Evolutionary conservation across 2,113 vertebrate species (phyloP).

Genomic region (Sebastes schlegelii): DNA sequence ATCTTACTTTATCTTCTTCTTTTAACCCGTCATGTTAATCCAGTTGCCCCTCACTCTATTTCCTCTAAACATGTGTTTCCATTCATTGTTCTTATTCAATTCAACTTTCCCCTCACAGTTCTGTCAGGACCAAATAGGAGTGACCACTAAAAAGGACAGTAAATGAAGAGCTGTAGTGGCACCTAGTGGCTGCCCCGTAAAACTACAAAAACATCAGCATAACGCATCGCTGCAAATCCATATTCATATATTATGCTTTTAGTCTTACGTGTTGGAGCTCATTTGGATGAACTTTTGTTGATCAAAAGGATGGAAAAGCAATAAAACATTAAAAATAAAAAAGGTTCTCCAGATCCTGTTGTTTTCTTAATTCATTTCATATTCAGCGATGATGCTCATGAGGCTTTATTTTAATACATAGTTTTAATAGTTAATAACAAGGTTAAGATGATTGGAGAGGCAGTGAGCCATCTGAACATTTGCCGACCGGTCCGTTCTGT

Average conservation of each 20-base stretch:
- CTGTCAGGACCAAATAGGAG: background rate
- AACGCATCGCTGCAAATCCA: background rate
- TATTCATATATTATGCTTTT: background rate
- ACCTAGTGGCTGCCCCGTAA: background rate
- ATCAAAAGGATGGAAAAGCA: conserved; percentile 21
- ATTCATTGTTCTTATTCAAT: background rate
- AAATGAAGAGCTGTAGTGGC: background rate
- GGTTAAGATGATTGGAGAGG: background rate
- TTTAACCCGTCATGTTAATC: background rate
- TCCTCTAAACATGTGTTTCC: background rate
- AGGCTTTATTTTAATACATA: background rate
- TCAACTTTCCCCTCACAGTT: background rate
- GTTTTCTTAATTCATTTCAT: background rate
- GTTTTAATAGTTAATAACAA: background rate
- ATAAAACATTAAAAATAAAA: background rate
- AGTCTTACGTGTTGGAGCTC: background rate
- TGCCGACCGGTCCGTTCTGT: background rate
- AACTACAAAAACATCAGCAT: background rate
- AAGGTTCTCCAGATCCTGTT: background rate
- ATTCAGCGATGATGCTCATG: background rate
- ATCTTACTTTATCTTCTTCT: background rate
- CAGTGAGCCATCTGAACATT: background rate
- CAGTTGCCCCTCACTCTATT: background rate
- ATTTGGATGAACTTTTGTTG: conserved; percentile 11
- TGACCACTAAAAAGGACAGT: background rate